phyloP scores from a whole-genome alignment of 2,888 invertebrate species.

The Acronicta leporina region DNA sequence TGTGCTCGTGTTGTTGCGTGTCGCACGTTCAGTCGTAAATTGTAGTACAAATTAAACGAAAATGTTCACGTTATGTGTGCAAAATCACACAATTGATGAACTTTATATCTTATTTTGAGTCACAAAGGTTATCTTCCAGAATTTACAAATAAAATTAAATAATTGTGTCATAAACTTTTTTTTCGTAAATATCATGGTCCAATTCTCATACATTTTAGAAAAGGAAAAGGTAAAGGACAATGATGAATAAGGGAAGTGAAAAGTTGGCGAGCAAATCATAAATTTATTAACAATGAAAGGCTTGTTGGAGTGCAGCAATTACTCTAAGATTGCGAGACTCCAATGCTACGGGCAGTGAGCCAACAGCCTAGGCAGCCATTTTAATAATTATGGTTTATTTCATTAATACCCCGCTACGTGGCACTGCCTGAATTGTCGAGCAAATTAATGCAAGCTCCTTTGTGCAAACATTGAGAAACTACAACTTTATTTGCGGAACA shows the following conservation, averaged over 20 bases:
- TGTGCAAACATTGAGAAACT: slow-evolving; percentile 41
- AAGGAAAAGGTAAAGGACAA: slow-evolving; percentile 9
- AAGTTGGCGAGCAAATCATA: slow-evolving; percentile 80
- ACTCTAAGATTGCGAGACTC: slow-evolving; percentile 75
- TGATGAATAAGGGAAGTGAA: slow-evolving; percentile 56
- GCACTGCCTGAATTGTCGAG: slow-evolving; percentile 46
- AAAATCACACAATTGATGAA: slow-evolving; percentile 10
- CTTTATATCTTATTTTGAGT: background rate
- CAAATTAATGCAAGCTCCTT: slow-evolving; percentile 51
- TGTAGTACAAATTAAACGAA: slow-evolving; percentile 41
- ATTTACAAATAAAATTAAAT: background rate
- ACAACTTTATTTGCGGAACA: slow-evolving; percentile 14
- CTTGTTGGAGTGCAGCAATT: slow-evolving; percentile 74
- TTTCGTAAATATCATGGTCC: too few species aligned
- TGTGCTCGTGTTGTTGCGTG: slow-evolving; percentile 17
- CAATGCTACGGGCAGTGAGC: slow-evolving; percentile 77
- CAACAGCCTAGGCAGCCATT: slow-evolving; percentile 73
- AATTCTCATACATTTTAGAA: too few species aligned
- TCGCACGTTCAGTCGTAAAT: slow-evolving; percentile 30
- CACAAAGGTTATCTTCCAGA: background rate
- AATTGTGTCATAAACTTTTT: too few species aligned
- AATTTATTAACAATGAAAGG: slow-evolving; percentile 84
- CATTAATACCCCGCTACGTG: slow-evolving; percentile 65
- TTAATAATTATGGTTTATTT: slow-evolving; percentile 79
- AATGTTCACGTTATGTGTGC: slow-evolving; percentile 19